Evolutionary conservation across 1,140 invertebrate genomes (phyloP), one percentile per base, ranked within the genome.

Genomic region (Melipona quadrifasciata): DNA sequence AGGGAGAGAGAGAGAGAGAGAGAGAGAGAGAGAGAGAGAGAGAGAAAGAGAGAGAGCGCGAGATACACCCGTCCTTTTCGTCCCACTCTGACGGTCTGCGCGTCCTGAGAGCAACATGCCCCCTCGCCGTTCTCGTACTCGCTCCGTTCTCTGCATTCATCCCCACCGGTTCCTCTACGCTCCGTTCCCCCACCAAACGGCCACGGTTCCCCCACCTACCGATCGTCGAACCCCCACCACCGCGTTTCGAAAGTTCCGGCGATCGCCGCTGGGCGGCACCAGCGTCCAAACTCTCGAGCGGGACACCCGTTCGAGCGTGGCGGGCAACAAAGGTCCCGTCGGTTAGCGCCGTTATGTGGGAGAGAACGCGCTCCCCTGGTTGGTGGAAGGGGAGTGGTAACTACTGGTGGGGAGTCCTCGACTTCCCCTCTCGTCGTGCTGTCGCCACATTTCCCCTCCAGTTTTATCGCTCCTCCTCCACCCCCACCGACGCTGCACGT

Each of bases 31-130:
- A 68, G 75, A 79, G 77, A 64, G 84, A 76, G 47, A n/a, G 39
- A 39, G 53, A 61, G 67, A 70, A 57, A 53, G 70, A 79, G 57
- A 74, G 68, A 80, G 73, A 80, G 78, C 81, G 73, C 57, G 75
- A 79, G 70, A 82, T 83, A 72, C 89, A 89, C 84, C 91, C 90
- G 91, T 91, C 89, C 91, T 89, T 91, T 84, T 87, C 91, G 91
- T 90, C 86, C 89, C 89, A 90, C 92, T 91, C 87, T 88, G 91
- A 91, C 89, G 90, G 88, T 93, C 91, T 93, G 91, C 90, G 86
- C 87, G 92, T 89, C 87, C 89, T 86, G 87, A 87, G 87, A 88
- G 80, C 81, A 87, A 81, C 86, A 78, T 91, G 85, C 86, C 88
- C 86, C 87, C 39, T 47, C 39, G 8, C 39, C 89, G 88, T 88